Evolutionary conservation across 1,140 invertebrate species (phyloP).

Genomic region (Zaprionus nigranus): DNA sequence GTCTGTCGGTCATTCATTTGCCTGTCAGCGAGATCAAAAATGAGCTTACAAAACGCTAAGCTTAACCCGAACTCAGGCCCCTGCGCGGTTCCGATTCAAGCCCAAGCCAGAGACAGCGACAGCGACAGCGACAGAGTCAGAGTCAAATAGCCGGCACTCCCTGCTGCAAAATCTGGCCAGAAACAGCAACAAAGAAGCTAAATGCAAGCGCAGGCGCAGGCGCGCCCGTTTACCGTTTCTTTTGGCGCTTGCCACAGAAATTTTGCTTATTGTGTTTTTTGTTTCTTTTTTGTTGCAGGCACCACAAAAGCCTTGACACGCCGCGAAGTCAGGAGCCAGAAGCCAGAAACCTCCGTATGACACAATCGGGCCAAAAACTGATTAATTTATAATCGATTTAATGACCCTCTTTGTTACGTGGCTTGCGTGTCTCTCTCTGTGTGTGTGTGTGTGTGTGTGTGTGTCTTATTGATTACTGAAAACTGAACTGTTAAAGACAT

Average conservation of each 20-base stretch:
- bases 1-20: conserved; percentile 60
- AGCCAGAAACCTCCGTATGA: conserved; percentile 12
- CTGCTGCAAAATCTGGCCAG: conserved; percentile 46
- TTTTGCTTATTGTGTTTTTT: conserved; percentile 24
- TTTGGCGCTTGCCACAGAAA: conserved; percentile 76
- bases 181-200: conserved; percentile 13
- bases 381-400: conserved; percentile 44
- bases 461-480: conserved; percentile 12
- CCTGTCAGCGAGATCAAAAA: conserved; percentile 57
- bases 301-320: conserved; percentile 43
- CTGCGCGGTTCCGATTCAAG: conserved; percentile 37
- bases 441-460: conserved; percentile 2
- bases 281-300: conserved; percentile 54
- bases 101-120: neutral
- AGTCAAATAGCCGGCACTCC: conserved; percentile 54
- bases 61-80: conserved; percentile 51
- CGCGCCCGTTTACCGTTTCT: conserved; percentile 59
- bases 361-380: conserved; percentile 37
- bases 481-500: conserved; percentile 26
- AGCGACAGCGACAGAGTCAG: neutral
- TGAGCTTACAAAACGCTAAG: conserved; percentile 61
- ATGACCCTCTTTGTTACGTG: neutral
- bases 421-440: neutral
- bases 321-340: conserved; percentile 4
- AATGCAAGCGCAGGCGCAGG: conserved; percentile 50